phyloP scores from a whole-genome alignment of 2,113 vertebrate species.

The Acanthochromis polyacanthus region DNA sequence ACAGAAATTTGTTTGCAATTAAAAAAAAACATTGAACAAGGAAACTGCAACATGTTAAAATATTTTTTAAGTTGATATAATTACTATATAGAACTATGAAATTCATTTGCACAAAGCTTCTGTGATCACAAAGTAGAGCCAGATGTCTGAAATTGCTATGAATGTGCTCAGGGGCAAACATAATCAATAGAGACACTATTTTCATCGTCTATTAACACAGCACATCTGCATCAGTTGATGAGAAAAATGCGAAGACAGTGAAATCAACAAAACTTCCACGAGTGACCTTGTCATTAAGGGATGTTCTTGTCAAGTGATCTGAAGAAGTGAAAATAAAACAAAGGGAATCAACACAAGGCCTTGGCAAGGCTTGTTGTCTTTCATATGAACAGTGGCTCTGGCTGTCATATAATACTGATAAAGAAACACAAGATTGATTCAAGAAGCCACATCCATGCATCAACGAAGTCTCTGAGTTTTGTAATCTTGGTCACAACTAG shows the following conservation, averaged over 20 bases:
- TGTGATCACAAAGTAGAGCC: no score
- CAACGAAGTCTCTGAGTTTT: not conserved
- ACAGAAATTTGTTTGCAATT: no score
- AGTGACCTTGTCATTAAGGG: not conserved
- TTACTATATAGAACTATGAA: not conserved
- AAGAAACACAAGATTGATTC: not conserved
- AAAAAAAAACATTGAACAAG: not conserved
- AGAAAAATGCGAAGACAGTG: slow-evolving; percentile 1
- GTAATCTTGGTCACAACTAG: not conserved
- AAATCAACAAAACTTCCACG: slow-evolving; percentile 1
- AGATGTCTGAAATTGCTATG: not conserved
- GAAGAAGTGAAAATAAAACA: not conserved
- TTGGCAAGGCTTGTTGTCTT: slow-evolving; percentile 1
- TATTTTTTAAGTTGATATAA: not conserved
- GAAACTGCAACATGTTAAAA: not conserved
- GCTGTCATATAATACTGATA: not conserved
- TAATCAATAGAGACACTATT: slow-evolving; percentile 4
- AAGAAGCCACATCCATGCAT: not conserved
- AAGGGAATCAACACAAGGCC: not conserved
- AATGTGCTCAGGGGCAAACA: slow-evolving; percentile 8
- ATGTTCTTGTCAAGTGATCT: not conserved
- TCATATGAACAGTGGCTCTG: not conserved
- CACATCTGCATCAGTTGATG: not conserved
- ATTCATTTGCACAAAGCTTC: no score
- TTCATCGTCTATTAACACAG: slow-evolving; percentile 2